Evolutionary conservation across 2,113 vertebrate genomes (phyloP), one percentile per base, ranked within the genome.

Genomic region (Microtus oregoni): DNA sequence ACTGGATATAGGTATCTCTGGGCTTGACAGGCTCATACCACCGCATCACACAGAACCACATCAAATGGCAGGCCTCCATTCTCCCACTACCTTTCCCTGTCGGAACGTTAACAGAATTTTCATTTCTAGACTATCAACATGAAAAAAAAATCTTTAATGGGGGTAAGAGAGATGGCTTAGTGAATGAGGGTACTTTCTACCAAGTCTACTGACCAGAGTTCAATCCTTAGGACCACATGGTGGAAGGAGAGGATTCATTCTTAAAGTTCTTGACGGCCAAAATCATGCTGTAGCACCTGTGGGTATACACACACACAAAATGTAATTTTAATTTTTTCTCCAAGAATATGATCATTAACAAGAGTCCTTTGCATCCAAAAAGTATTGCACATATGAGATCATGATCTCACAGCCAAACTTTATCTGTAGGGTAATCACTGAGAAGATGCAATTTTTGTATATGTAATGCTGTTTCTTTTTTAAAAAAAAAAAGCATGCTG

Each of bases 21-120:
- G 92, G 63, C 30, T 75, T 70, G 15, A 14, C 7, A 35, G 67
- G 35, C 55, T 75, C 13, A 30, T 1, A 14, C 52, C 50, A 0
- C 32, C 76, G 0, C 0, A 38, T 24, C 78, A 58, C 52, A 58
- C 20, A 58, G 73, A 11, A 24, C 52, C 32, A 26, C 50, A 3
- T 2, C 22, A 38, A 2, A 20, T 41, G 4, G 5, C 44, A 32
- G 0, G 26, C 41, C 61, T 28, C 0, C 7, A 9, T n/a, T 67
- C 22, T 58, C 47, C 63, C 32, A 14, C 12, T 41, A n/a, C 20
- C 72, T 73, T 67, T 83, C n/a, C 77, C 67, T 70, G 2, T 3
- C 22, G 30, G 19, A 90, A 78, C 61, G 13, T 70, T 86, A 63
- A 38, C 58, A 13, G 70, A 50, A 75, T 44, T 55, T 75, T 26